phyloP scores from a whole-genome alignment of 2,113 vertebrate genomes.

The Amphilophus citrinellus region DNA sequence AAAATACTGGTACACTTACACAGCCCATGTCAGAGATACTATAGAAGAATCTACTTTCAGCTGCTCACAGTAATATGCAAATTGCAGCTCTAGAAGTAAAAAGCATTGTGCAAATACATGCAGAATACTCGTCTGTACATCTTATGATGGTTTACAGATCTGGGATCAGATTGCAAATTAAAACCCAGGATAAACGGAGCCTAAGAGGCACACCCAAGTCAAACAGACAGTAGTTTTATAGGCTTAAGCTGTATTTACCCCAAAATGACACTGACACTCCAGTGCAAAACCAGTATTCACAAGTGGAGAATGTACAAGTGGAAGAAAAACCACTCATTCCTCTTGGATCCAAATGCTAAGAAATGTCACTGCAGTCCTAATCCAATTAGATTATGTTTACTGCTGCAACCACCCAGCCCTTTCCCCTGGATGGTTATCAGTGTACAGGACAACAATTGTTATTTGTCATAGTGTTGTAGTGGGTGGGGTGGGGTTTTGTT shows the following conservation, averaged over 20 bases:
- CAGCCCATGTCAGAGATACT: background rate
- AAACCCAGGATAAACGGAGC: background rate
- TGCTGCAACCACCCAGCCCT: background rate
- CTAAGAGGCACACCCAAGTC: background rate
- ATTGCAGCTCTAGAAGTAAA: background rate
- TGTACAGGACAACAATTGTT: background rate
- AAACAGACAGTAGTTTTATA: background rate
- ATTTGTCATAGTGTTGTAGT: background rate
- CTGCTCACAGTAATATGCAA: background rate
- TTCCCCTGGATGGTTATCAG: background rate
- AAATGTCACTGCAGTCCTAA: background rate
- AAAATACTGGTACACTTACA: too few relatives aligned
- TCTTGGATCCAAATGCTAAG: background rate
- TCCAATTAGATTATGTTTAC: background rate
- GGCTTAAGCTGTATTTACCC: background rate
- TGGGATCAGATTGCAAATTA: background rate
- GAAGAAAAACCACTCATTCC: background rate
- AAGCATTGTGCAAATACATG: background rate
- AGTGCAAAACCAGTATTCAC: background rate
- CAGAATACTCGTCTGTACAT: background rate
- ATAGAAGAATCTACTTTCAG: background rate
- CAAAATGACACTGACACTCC: background rate
- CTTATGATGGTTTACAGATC: background rate
- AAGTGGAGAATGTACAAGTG: background rate
- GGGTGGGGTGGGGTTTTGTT: background rate